A percentile compares a stretch with the other conserved stretches of the same genome.
These are phyloP conservation scores for Cynoglossus semilaevis DNA, from an alignment of 2,113 vertebrate species.

Conservation along the genomic window DNA sequence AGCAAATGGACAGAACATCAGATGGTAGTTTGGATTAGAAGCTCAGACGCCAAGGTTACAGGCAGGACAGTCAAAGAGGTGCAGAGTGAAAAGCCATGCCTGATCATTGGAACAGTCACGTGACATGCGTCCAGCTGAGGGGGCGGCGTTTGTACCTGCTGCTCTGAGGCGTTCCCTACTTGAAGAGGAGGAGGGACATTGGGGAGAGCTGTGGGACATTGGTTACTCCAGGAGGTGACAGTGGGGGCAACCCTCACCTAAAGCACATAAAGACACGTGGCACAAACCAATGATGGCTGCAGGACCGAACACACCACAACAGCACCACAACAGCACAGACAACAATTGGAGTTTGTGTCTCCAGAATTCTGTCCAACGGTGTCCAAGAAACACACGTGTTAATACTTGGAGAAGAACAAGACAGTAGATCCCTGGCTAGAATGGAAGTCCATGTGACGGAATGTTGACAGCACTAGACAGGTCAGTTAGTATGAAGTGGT, in stretches of 20 bases:
- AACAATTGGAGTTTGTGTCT: too few species aligned
- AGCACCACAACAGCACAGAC: constrained; percentile 1
- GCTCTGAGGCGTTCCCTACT: constrained; percentile 86
- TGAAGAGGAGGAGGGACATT: constrained; percentile 86
- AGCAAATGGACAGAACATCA: background rate
- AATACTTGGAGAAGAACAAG: background rate
- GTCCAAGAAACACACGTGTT: background rate
- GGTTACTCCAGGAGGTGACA: constrained; percentile 99
- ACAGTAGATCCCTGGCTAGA: constrained; percentile 38
- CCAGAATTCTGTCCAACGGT: too few species aligned
- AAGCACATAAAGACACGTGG: constrained; percentile 85
- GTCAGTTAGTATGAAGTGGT: background rate
- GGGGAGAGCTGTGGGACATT: constrained; percentile 96
- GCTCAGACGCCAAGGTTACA: background rate
- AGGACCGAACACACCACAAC: constrained; percentile 6
- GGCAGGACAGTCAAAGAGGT: background rate
- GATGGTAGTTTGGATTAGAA: background rate
- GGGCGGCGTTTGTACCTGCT: constrained; percentile 78
- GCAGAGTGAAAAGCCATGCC: too few species aligned
- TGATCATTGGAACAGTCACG: too few species aligned
- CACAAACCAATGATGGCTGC: constrained; percentile 66
- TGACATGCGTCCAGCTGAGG: background rate
- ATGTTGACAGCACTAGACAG: constrained; percentile 10
- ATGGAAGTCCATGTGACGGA: constrained; percentile 1
- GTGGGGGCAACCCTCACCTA: constrained; percentile 98